Conservation (phyloP, 2,797 vertebrate genomes). For the Ambastaia sidthimunki region DNA sequence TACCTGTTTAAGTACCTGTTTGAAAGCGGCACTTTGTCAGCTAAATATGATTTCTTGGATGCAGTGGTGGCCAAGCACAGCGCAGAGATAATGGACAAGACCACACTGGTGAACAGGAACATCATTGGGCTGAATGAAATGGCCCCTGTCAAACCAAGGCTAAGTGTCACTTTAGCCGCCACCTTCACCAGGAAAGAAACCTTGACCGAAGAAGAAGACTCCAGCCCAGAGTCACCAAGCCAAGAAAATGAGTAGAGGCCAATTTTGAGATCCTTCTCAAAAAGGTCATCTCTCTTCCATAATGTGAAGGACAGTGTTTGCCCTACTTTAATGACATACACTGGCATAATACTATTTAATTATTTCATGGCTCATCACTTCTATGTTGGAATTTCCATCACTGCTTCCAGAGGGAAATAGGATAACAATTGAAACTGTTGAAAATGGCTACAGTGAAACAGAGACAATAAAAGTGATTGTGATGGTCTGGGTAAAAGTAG, state of each 20-base stretch:
- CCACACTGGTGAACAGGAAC: slow-evolving; percentile 92
- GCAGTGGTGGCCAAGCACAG: slow-evolving; percentile 93
- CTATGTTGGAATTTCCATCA: slow-evolving; percentile 48
- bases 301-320: slow-evolving; percentile 47
- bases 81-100: slow-evolving; percentile 96
- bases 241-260: slow-evolving; percentile 80
- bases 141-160: slow-evolving; percentile 87
- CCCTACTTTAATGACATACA: slow-evolving; percentile 6
- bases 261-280: slow-evolving; percentile 2
- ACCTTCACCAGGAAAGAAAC: slow-evolving; percentile 94
- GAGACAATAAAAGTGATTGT: slow-evolving; percentile 2
- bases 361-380: slow-evolving; percentile 20
- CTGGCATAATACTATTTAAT: slow-evolving; percentile 5
- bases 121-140: slow-evolving; percentile 91
- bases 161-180: slow-evolving; percentile 86
- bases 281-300: slow-evolving; percentile 8
- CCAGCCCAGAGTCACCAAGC: slow-evolving; percentile 89
- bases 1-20: slow-evolving; percentile 95
- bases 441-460: slow-evolving; percentile 13
- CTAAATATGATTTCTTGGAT: slow-evolving; percentile 93
- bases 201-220: slow-evolving; percentile 84
- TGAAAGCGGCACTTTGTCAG: slow-evolving; percentile 90
- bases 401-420: slow-evolving; percentile 38
- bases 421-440: slow-evolving; percentile 6
- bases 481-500: slow-evolving; percentile 23